Percentiles rank a stretch among this genome's conserved stretches.
Conservation (phyloP, 1,140 invertebrate species). For the Yoshiicerus persimilis region DNA sequence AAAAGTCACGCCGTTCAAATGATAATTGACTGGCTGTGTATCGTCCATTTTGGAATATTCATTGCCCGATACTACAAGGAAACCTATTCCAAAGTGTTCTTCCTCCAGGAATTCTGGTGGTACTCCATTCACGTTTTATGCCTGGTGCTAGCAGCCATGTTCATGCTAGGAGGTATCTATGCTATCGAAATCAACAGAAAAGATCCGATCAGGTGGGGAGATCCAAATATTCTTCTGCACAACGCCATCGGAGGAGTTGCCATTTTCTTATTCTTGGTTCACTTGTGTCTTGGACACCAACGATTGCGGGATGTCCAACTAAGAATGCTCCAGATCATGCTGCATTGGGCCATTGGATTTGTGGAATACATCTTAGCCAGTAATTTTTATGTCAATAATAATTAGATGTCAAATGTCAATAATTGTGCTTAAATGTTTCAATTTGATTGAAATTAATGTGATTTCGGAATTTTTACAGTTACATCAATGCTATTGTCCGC, state of each 20-base stretch:
- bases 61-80: conserved; percentile 29
- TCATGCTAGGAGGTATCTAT: not conserved
- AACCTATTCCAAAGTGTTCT: conserved; percentile 14
- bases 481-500: not conserved
- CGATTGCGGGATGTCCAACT: not conserved
- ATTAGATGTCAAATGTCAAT: not conserved
- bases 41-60: not conserved
- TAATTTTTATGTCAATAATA: not conserved
- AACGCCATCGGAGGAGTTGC: not conserved
- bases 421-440: not conserved
- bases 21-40: not conserved
- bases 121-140: conserved; percentile 14
- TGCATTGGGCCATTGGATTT: conserved; percentile 3
- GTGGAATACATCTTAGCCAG: not conserved
- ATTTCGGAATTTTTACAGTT: not conserved
- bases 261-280: not conserved
- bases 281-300: not conserved
- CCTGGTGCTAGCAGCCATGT: not conserved
- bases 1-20: not conserved
- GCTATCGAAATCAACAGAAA: not conserved
- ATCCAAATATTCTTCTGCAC: not conserved
- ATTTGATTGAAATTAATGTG: not conserved
- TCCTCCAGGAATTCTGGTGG: conserved; percentile 33
- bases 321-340: not conserved
- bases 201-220: not conserved